These are phyloP conservation scores for Samia ricini DNA, from an alignment of 1,140 invertebrate species.

Conservation along the genomic window DNA sequence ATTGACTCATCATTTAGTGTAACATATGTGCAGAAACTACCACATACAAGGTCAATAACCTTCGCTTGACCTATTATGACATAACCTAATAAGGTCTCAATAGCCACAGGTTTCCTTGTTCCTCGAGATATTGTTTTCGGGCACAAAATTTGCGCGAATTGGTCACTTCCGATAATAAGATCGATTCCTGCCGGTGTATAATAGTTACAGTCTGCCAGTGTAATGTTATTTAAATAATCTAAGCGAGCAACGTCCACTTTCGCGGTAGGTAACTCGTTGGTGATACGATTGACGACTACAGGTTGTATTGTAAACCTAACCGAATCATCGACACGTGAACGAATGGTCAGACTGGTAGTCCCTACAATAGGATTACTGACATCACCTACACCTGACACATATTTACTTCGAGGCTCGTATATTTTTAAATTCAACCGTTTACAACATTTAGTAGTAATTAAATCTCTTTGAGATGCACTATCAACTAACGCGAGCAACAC, in stretches of 20 bases:
- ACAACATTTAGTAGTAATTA: constrained; percentile 3
- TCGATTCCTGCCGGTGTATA: background rate
- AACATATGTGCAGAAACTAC: too few relatives aligned
- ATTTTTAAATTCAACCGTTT: background rate
- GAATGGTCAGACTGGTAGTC: background rate
- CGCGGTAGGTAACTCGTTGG: background rate
- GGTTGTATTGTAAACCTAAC: background rate
- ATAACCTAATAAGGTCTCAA: constrained; percentile 4
- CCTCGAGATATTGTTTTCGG: background rate
- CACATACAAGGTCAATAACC: too few relatives aligned
- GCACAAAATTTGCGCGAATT: constrained; percentile 7
- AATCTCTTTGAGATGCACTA: constrained; percentile 4
- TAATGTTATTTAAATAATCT: background rate
- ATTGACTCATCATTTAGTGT: too few relatives aligned
- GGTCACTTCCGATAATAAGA: constrained; percentile 10
- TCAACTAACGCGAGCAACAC: background rate
- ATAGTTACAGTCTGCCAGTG: background rate
- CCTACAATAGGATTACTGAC: background rate
- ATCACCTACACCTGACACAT: background rate
- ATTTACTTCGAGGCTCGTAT: background rate
- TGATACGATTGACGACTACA: background rate
- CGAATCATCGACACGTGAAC: background rate
- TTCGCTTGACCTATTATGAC: background rate
- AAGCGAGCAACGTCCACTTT: background rate
- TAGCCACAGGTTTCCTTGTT: background rate